Base-by-base conservation (phyloP, 2,888 invertebrate species). In the Andrena fulva region DNA sequence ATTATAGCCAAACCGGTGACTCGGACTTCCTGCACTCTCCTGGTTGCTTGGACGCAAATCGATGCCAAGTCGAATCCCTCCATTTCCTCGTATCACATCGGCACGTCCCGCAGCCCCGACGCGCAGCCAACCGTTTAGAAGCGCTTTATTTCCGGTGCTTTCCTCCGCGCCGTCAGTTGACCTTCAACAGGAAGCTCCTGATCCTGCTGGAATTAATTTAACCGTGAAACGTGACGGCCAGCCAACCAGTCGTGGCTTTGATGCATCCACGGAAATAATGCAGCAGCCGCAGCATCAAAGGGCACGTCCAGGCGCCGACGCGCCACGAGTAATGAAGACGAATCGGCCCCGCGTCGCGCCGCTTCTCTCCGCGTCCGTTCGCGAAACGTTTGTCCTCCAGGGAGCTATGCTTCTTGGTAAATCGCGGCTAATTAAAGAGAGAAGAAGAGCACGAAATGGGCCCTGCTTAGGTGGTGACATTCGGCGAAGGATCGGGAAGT, bases 281-380 rank as follows among this genome's bases (percentile, higher is more conserved):
- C 60, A 66, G 70, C 66, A 42, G 42, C 63, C 60, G 31, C 68
- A 48, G 35, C 64, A 52, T 82, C 78, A 76, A 76, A 84, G 82
- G 29, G 52, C 59, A 35, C 63, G 50, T 27, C 67, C 42, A 67
- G 10, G n/a, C 67, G 52, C 66, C 64, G 42, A 48, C 50, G 66
- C 60, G 68, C 35, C 10, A 31, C 67, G 60, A 69, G 67, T 78
- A 84, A 82, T 82, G 84, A 84, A 84, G 84, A 84, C 75, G 75
- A 78, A 84, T 82, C 63, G 78, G 48, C 20, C 54, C 42, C 48
- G 33, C 54, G 66, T 69, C 68, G 54, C 77, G 54, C 16, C 29
- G 31, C 71, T 52, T 50, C 69, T 52, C 2, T n/a, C 31, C 72
- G 70, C 24, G 42, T 69, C 54, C 74, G 56, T 60, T n/a, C 20